Evolutionary conservation across 2,888 invertebrate genomes (phyloP).

Genomic region (Electrophaes corylata): DNA sequence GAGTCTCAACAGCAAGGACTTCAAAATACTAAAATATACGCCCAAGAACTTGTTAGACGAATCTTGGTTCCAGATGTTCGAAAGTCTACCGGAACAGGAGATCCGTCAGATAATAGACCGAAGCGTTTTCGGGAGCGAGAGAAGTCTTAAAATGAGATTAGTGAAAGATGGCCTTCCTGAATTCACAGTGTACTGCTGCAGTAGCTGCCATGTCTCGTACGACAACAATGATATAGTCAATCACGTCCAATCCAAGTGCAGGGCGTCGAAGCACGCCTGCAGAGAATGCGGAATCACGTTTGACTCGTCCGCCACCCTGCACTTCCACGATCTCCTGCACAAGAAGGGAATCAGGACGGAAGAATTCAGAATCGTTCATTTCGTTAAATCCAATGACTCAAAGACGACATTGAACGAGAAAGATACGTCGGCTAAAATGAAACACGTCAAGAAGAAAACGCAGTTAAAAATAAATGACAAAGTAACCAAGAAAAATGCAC

Average conservation of each 20-base stretch:
- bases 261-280: slow-evolving; percentile 16
- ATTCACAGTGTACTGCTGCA: slow-evolving; percentile 51
- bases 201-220: slow-evolving; percentile 41
- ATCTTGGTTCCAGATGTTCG: slow-evolving; percentile 55
- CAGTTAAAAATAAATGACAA: slow-evolving; percentile 1
- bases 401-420: neutral
- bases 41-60: slow-evolving; percentile 45
- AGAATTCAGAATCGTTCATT: slow-evolving; percentile 33
- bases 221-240: slow-evolving; percentile 22
- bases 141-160: slow-evolving; percentile 47
- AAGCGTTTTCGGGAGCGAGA: slow-evolving; percentile 49
- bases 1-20: slow-evolving; percentile 38
- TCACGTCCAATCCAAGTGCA: slow-evolving; percentile 24
- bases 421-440: neutral
- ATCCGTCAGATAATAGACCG: slow-evolving; percentile 46
- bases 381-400: slow-evolving; percentile 17
- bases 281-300: slow-evolving; percentile 28
- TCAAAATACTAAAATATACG: slow-evolving; percentile 54
- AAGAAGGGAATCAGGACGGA: slow-evolving; percentile 27
- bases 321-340: slow-evolving; percentile 25
- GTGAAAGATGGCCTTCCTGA: slow-evolving; percentile 47
- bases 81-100: slow-evolving; percentile 43
- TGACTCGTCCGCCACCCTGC: slow-evolving; percentile 9
- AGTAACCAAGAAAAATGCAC: neutral
- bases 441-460: neutral